Percentiles rank a stretch among this genome's conserved stretches.
Evolutionary conservation across 1,140 invertebrate genomes (phyloP).

Genomic region (Drosophila lacertosa): DNA sequence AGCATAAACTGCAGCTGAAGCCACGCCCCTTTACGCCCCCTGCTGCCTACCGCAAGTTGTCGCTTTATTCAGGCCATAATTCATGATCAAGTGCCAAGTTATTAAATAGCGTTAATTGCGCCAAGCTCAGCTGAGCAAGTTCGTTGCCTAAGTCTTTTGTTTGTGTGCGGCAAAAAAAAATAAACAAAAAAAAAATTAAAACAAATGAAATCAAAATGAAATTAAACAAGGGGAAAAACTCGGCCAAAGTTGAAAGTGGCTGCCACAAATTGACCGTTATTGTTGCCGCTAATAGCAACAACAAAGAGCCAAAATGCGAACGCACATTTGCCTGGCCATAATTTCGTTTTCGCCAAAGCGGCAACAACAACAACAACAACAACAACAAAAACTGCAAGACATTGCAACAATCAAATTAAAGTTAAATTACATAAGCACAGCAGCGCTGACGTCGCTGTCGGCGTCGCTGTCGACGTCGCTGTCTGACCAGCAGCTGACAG

Average conservation of each 20-base stretch:
- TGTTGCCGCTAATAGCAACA: constrained; percentile 9
- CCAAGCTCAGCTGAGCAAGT: constrained; percentile 44
- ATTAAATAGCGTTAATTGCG: constrained; percentile 40
- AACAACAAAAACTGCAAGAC: constrained; percentile 67
- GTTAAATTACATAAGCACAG: constrained; percentile 72
- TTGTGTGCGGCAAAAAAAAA: constrained; percentile 17
- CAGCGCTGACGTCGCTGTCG: constrained; percentile 3
- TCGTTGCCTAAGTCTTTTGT: constrained; percentile 80
- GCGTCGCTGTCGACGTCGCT: neutral
- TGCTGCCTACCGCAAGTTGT: too few species aligned
- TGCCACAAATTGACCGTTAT: constrained; percentile 36
- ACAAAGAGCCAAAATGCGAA: constrained; percentile 19
- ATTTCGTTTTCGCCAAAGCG: constrained; percentile 56
- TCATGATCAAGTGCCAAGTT: constrained; percentile 49
- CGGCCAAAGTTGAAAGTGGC: constrained; percentile 76
- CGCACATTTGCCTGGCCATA: constrained; percentile 43
- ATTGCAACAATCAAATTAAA: constrained; percentile 82
- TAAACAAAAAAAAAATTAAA: constrained; percentile 16
- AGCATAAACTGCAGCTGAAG: too few species aligned
- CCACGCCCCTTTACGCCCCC: too few species aligned
- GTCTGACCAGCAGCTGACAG: constrained; percentile 10
- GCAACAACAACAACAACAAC: constrained; percentile 18
- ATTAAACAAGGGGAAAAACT: constrained; percentile 17
- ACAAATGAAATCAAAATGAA: constrained; percentile 4
- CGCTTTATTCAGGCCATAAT: constrained; percentile 26